Evolutionary conservation across 1,140 invertebrate species (phyloP).

Genomic region (Scylla paramamosain): DNA sequence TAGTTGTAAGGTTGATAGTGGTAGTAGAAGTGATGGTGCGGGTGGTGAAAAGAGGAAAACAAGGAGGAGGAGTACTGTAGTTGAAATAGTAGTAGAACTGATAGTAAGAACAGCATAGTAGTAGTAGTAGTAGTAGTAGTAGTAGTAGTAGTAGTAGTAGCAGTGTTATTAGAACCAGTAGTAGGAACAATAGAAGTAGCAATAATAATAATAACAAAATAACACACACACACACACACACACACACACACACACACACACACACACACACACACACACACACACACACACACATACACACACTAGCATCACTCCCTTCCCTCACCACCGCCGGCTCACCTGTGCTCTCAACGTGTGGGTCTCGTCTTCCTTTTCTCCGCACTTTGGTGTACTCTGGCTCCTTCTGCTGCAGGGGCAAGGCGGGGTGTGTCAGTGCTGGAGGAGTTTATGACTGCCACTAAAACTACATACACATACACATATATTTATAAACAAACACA

Average conservation of each 20-base stretch:
- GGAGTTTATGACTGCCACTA: no score
- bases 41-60: neutral
- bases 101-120: no score
- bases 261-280: neutral
- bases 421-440: no score
- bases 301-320: neutral
- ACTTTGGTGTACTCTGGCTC: slow-evolving; percentile 91
- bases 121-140: no score
- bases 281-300: neutral
- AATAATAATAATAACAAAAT: neutral
- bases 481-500: no score
- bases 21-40: neutral
- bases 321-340: slow-evolving; percentile 81
- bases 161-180: neutral
- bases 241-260: neutral
- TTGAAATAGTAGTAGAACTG: neutral
- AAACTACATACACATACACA: no score
- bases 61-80: neutral
- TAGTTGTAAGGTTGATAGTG: no score
- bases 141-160: neutral
- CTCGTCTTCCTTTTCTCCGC: slow-evolving; percentile 88
- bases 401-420: slow-evolving; percentile 83
- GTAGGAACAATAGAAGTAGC: neutral
- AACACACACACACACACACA: neutral
- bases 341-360: slow-evolving; percentile 90